phyloP scores from a whole-genome alignment of 2,888 invertebrate genomes.

The Zonitis immaculata region DNA sequence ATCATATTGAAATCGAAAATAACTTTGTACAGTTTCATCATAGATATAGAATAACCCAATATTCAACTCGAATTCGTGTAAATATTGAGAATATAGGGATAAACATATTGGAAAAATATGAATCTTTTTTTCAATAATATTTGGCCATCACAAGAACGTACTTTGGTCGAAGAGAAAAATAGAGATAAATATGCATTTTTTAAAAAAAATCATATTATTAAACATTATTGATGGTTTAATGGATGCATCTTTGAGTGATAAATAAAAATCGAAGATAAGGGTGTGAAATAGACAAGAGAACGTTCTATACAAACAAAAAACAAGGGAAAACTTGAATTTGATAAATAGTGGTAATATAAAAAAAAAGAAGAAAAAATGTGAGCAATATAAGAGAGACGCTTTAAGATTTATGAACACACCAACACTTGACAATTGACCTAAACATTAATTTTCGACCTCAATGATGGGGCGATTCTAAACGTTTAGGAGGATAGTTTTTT shows the following conservation, averaged over 20 bases:
- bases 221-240: no score
- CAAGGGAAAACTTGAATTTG: slow-evolving; percentile 11
- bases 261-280: slow-evolving; percentile 21
- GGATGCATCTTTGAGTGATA: no score
- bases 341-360: slow-evolving; percentile 29
- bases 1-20: no score
- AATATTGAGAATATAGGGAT: slow-evolving; percentile 27
- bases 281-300: slow-evolving; percentile 36
- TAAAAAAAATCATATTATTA: no score
- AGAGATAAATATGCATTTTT: background rate
- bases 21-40: no score
- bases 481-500: slow-evolving; percentile 17
- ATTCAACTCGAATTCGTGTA: slow-evolving; percentile 28
- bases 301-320: slow-evolving; percentile 27
- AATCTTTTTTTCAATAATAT: slow-evolving; percentile 19
- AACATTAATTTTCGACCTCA: slow-evolving; percentile 29
- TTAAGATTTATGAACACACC: slow-evolving; percentile 37
- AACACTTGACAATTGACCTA: slow-evolving; percentile 37
- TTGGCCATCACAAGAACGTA: background rate
- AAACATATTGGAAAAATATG: slow-evolving; percentile 23
- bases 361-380: no score
- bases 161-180: background rate
- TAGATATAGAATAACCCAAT: no score
- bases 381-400: slow-evolving; percentile 31
- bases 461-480: slow-evolving; percentile 5